These are phyloP conservation scores for Branchinecta sandiegonensis DNA, from an alignment of 2,888 invertebrate genomes.

Conservation along the genomic window DNA sequence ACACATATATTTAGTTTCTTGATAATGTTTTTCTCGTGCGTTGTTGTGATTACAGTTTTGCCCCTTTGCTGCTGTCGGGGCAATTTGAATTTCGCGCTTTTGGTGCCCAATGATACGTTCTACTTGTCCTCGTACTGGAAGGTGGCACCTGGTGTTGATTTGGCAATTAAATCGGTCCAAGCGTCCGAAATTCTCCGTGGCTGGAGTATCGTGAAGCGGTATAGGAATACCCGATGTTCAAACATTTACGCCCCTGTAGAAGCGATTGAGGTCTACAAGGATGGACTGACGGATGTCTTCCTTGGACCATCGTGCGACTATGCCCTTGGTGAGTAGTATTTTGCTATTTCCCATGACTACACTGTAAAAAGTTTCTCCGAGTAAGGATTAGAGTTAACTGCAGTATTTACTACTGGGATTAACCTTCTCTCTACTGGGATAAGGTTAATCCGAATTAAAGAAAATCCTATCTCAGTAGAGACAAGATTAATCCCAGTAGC, in stretches of 20 bases:
- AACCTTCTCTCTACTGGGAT: no score
- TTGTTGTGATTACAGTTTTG: no score
- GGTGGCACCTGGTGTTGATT: conserved; percentile 46
- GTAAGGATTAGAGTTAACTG: no score
- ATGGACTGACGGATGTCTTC: conserved; percentile 52
- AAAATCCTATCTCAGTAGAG: no score
- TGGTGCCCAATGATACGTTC: conserved; percentile 26
- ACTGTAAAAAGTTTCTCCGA: no score
- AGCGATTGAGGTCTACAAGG: conserved; percentile 50
- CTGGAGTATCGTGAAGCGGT: conserved; percentile 31
- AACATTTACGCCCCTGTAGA: conserved; percentile 26
- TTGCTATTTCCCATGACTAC: conserved; percentile 20
- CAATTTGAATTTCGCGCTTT: conserved; percentile 21
- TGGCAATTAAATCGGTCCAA: conserved; percentile 45
- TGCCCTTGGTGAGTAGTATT: conserved; percentile 51
- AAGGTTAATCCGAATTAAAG: no score
- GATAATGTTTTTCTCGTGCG: no score
- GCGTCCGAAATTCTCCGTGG: conserved; percentile 42
- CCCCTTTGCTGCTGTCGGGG: neutral
- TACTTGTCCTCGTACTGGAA: conserved; percentile 33
- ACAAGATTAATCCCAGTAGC: no score
- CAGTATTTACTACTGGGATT: no score
- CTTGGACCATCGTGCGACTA: conserved; percentile 70
- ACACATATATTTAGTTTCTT: no score
- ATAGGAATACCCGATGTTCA: conserved; percentile 28